Base-by-base conservation (phyloP, 2,113 vertebrate species). In the Theristicus caerulescens region DNA sequence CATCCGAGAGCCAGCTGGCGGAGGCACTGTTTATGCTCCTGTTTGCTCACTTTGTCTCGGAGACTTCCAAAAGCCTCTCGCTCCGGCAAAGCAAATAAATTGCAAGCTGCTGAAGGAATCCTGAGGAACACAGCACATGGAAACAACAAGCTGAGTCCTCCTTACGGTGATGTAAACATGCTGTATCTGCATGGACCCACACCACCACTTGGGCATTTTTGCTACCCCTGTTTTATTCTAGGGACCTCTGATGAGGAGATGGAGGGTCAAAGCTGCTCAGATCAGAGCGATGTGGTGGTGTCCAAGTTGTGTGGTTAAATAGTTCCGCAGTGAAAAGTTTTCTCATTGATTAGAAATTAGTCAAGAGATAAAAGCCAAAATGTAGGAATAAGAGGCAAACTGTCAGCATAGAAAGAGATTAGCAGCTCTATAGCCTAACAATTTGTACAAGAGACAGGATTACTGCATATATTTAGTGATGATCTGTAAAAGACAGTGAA, bases 241-340 rank as follows among this genome's bases (percentile, higher is more conserved):
- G 66, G 26, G 49, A 29, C 7, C 26, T 7, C 36, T 44, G 61
- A 7, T 4, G 51, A 44, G 69, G 49, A 74, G 74, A 13, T 9
- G 66, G 46, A 82, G 22, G 61, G 67, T 55, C 32, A 25, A 10
- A 80, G 86, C 62, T 42, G 44, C 71, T 74, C 54, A 3, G 54
- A n/a, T 25, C 9, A 20, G 42, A 69, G 44, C 0, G 0, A 5
- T 3, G 42, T 18, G 49, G 42, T 20, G 52, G 31, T 17, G 44
- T 25, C 44, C 46, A 13, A 26, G 26, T 0, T 7, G 32, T 20
- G 38, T 5, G 62, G 24, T 11, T 58, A 36, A 70, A 80, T 5
- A 55, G 27, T 25, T 81, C 8, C 2, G 1, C 21, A 21, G 55
- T 7, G 26, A 31, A 44, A 84, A 15, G 11, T n/a, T 86, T 27